Evolutionary conservation across 2,113 vertebrate genomes (phyloP).

Genomic region (Toxotes jaculatrix): DNA sequence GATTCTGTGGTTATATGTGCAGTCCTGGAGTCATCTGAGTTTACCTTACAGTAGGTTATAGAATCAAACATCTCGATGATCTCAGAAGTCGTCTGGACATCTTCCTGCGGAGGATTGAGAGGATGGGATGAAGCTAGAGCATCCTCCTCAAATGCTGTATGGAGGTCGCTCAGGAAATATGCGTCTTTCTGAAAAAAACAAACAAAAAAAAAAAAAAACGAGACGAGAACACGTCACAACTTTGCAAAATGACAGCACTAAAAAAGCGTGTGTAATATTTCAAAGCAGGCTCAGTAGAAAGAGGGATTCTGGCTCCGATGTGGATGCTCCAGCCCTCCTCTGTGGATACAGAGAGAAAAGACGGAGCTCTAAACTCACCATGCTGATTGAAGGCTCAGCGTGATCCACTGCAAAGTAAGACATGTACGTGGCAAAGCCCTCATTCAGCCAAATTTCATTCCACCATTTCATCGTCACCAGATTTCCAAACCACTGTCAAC

Average conservation of each 20-base stretch:
- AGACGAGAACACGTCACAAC: not conserved
- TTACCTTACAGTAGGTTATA: slow-evolving; percentile 82
- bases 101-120: slow-evolving; percentile 48
- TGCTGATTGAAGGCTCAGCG: slow-evolving; percentile 75
- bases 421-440: slow-evolving; percentile 92
- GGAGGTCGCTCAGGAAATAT: slow-evolving; percentile 55
- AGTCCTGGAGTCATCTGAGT: not conserved
- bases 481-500: slow-evolving; percentile 94
- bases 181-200: slow-evolving; percentile 69
- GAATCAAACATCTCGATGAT: slow-evolving; percentile 73
- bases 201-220: not conserved
- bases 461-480: slow-evolving; percentile 95
- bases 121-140: slow-evolving; percentile 77
- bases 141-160: slow-evolving; percentile 70
- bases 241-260: not conserved
- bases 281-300: not conserved
- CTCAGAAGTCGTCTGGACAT: slow-evolving; percentile 48
- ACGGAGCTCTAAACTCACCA: slow-evolving; percentile 79
- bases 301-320: no score
- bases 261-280: not conserved
- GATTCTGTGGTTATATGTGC: not conserved
- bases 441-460: slow-evolving; percentile 95
- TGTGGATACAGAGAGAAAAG: not conserved
- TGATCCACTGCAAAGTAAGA: slow-evolving; percentile 83
- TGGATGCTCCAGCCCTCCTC: no score